Base-by-base conservation (phyloP, 2,113 vertebrate species). In the Pteropus alecto region DNA sequence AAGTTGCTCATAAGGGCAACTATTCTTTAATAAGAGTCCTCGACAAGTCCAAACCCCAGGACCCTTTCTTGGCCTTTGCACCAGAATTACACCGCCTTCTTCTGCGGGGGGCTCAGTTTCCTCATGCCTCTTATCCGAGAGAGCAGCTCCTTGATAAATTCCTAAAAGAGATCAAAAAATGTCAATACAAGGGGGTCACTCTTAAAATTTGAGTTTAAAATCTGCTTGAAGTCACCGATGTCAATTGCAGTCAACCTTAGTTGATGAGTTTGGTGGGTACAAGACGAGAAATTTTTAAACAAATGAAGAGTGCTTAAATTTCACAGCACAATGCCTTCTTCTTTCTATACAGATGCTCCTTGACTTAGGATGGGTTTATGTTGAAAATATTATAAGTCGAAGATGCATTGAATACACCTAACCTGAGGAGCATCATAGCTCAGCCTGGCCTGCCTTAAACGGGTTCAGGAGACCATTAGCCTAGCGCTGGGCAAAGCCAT, bases 81-180 rank as follows among this genome's bases (percentile, higher is more conserved):
- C 8, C 96, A 71, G 92, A 97, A 95, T 99, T 99, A 99, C 99
- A 99, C 97, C 96, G 98, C 98, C 98, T 99, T 99, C 99, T 99
- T 99, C 93, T 99, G 99, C 3, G 99, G 99, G 89, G 99, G 99
- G 74, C 99, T 99, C 97, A 99, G 99, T 98, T 99, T 99, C 93
- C 99, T 99, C 99, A 99, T 99, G 97, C 99, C 99, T 99, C 99
- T 99, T 99, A 99, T 99, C 98, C 99, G 99, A 98, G 98, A 98
- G 82, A 99, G 99, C 98, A 99, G 98, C 98, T 99, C 99, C 95
- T 99, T 99, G 97, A 99, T 99, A 98, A 99, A 99, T 97, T 99
- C 99, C 99, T 99, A 97, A 58, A 94, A 91, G 79, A 97, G 78
- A 97, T 86, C 60, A 97, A 91, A 98, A 96, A 93, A 97, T 58